Conservation (phyloP, 92 coral and sea anemone species). For the Muricea muricata region DNA sequence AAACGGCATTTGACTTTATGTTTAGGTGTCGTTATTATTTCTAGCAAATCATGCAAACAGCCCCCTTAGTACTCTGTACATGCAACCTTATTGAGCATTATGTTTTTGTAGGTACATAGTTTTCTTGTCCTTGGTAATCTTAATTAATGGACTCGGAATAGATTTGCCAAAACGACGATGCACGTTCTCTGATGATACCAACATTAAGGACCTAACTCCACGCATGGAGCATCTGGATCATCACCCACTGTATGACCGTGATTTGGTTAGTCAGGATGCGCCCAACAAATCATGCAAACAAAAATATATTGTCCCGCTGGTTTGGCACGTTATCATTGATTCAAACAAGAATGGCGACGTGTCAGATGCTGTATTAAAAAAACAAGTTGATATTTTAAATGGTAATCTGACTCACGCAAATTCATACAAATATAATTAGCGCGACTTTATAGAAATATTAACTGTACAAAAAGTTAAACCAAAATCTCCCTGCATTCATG, state of each 20-base stretch:
- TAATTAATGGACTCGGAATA: background rate
- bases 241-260: background rate
- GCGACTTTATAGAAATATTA: too few species aligned
- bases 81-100: background rate
- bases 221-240: background rate
- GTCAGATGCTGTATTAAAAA: conserved; percentile 51
- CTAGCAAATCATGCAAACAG: too few species aligned
- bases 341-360: conserved; percentile 72
- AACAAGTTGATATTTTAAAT: conserved; percentile 74
- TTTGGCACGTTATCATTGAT: conserved; percentile 80
- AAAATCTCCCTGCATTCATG: too few species aligned
- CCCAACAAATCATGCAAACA: conserved; percentile 68
- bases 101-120: background rate
- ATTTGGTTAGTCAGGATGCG: background rate
- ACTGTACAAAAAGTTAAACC: too few species aligned
- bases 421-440: too few species aligned
- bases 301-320: conserved; percentile 70
- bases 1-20: too few species aligned
- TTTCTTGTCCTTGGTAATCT: background rate
- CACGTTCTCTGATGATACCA: background rate
- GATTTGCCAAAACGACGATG: conserved; percentile 12
- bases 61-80: too few species aligned
- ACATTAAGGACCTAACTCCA: background rate
- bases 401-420: conserved; percentile 42
- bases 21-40: too few species aligned